These are phyloP conservation scores for Mesochorus sp. DNA, from an alignment of 2,888 invertebrate species.

Conservation along the genomic window DNA sequence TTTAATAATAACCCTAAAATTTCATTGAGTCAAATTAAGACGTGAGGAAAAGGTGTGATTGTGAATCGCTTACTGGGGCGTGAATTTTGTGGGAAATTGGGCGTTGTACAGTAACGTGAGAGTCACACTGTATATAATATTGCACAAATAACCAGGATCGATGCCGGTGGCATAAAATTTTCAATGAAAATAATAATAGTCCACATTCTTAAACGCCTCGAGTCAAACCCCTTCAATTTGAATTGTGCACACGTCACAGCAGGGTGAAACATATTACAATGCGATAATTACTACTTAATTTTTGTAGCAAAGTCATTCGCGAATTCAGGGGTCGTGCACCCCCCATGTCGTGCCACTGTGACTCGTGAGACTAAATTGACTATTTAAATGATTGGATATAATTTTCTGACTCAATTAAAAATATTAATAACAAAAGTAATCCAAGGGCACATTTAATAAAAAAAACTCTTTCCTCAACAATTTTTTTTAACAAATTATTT, in stretches of 20 bases:
- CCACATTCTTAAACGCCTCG: not conserved
- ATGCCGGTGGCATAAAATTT: constrained; percentile 10
- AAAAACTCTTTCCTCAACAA: no score
- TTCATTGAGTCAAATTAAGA: constrained; percentile 10
- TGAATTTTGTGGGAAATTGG: constrained; percentile 50
- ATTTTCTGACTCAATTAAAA: not conserved
- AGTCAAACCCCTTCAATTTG: constrained; percentile 23
- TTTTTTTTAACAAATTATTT: no score
- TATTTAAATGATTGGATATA: not conserved
- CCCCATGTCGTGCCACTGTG: constrained; percentile 19
- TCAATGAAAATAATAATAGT: constrained; percentile 35
- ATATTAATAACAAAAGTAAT: not conserved
- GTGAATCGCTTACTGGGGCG: constrained; percentile 28
- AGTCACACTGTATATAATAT: constrained; percentile 32
- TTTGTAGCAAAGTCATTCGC: constrained; percentile 10
- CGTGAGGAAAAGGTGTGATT: not conserved
- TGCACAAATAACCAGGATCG: constrained; percentile 54
- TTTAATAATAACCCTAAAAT: not conserved
- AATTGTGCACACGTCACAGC: constrained; percentile 38
- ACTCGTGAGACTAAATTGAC: constrained; percentile 50
- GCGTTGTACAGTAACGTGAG: constrained; percentile 43
- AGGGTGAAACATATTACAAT: constrained; percentile 36
- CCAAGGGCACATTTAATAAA: no score
- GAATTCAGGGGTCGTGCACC: not conserved
- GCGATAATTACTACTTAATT: constrained; percentile 49